Evolutionary conservation across 1,140 invertebrate genomes (phyloP), one percentile per base, ranked within the genome.

Genomic region (Copidosoma floridanum): DNA sequence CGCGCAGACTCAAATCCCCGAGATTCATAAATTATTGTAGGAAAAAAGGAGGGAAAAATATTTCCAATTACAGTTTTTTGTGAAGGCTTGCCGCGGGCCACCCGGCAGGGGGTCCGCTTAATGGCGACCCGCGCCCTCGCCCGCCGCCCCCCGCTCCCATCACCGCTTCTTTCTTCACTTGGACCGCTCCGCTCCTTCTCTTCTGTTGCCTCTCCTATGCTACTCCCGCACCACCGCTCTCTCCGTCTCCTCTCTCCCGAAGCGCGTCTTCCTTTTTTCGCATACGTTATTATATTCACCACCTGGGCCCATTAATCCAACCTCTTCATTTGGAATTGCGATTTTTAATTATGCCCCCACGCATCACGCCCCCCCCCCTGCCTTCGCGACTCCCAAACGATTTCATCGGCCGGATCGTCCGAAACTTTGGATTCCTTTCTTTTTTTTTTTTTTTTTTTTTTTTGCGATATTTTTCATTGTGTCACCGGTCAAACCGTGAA

Each of bases 81-180:
- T 75, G 71, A 71, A 73, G 71, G 70, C 68, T 74, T 75, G 75
- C 75, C 75, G 73, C 72, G 71, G 79, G 79, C 78, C 71, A 79
- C 78, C 65, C 78, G 69, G 74, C 77, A 81, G 77, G 79, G 79
- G 79, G 72, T 71, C 71, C 68, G 71, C 76, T 81, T 80, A 81
- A 81, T 81, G 78, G 79, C 79, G 77, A 80, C 76, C 75, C 74
- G 74, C 75, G 66, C 73, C 71, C 74, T 21, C 16, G 29, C 29
- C 12, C 26, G 7, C 47, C 47, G 8, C 27, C 71, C 75, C 71
- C 68, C 70, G 68, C 67, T 62, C 58, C n/a, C 47, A 44, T 48
- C 52, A 54, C 50, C 48, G 51, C 44, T 48, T 47, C 53, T 44
- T 57, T 48, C 50, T 41, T 48, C 46, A 48, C 56, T 57, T 27